Percentiles rank a stretch among this genome's conserved stretches.
Conservation (phyloP, 2,797 vertebrate species). For the Sciaenops ocellatus region DNA sequence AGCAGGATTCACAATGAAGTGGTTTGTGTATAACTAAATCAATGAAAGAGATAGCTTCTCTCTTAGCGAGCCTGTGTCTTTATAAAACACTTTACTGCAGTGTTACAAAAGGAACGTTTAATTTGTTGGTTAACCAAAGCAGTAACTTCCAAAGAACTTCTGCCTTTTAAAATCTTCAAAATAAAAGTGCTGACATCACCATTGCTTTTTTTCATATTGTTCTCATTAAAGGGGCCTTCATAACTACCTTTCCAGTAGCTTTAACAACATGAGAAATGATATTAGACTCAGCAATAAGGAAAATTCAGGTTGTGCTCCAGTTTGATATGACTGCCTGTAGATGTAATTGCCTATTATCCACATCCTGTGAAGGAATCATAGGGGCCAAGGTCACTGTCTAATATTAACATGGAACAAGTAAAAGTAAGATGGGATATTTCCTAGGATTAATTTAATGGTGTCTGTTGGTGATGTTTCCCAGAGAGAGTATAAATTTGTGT, state of each 20-base stretch:
- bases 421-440: conserved; percentile 18
- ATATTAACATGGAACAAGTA: conserved; percentile 53
- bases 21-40: conserved; percentile 40
- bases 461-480: conserved; percentile 12
- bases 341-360: conserved; percentile 45
- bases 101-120: conserved; percentile 15
- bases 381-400: conserved; percentile 64
- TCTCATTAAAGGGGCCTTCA: conserved; percentile 24
- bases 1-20: conserved; percentile 48
- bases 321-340: conserved; percentile 24
- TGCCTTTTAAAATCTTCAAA: conserved; percentile 15
- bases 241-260: background rate
- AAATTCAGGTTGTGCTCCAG: conserved; percentile 26
- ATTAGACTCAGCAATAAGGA: conserved; percentile 1
- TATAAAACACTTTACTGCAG: conserved; percentile 10
- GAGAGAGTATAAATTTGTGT: conserved; percentile 15
- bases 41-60: conserved; percentile 22
- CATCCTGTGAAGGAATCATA: conserved; percentile 37
- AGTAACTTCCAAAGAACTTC: conserved; percentile 4
- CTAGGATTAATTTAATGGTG: conserved; percentile 47
- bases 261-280: conserved; percentile 6
- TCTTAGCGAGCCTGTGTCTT: conserved; percentile 12
- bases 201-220: background rate
- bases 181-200: background rate
- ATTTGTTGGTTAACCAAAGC: conserved; percentile 9